Base-by-base conservation (phyloP, 2,113 vertebrate genomes). In the Thalassarche chlororhynchos region DNA sequence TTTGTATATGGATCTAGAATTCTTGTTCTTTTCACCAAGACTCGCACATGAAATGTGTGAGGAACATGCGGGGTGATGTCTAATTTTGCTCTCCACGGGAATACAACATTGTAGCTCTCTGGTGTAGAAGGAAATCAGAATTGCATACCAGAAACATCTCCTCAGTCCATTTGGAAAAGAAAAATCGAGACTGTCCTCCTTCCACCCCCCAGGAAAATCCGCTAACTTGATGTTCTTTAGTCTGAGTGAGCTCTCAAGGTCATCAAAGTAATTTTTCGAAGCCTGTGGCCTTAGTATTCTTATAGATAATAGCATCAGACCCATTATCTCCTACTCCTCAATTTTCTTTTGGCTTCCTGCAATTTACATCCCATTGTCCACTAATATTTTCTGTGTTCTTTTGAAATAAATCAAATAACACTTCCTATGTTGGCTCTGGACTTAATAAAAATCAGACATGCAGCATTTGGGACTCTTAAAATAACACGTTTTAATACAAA, bases 291-390 rank as follows among this genome's bases (percentile, higher is more conserved):
- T 95, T 91, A n/a, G 69, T 87, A 89, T 96, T 97, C 87, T 93
- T 76, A 16, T 9, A 95, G 95, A 92, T 97, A 97, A 98, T 95
- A 96, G 51, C 61, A 71, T 75, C 74, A 84, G 64, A 25, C 64
- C 81, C 87, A 90, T 97, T 97, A 95, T 97, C 91, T 97, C 84
- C 84, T 96, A 44, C 42, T 96, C 96, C 61, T 97, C 93, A 97
- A 96, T 98, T 98, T 98, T 98, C 90, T 87, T 97, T 89, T 86
- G 90, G 60, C 90, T 98, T 98, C 94, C 92, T 98, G 96, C 94
- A 97, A 96, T 98, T 98, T 98, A 81, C 91, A 97, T 95, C 70
- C 79, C 64, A 87, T 96, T 97, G 96, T 93, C 94, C 90, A 86
- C 72, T 97, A 96, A 97, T 96, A 97, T 95, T 97, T 94, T 93